phyloP scores from a whole-genome alignment of 2,797 vertebrate genomes.

The Myiothlypis coronata region DNA sequence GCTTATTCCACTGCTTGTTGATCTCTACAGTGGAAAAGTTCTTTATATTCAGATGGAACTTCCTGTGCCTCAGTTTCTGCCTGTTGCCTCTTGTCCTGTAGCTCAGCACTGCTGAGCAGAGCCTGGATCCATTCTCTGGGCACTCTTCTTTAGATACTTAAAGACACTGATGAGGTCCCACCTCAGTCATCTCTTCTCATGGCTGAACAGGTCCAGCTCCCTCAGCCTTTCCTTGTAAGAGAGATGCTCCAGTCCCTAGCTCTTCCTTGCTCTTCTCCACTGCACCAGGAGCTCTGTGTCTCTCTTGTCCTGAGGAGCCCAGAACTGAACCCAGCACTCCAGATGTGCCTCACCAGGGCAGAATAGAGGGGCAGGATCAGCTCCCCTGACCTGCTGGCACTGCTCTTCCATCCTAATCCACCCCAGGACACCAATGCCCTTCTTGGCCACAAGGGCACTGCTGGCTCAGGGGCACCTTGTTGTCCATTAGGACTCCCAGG shows the following conservation, averaged over 20 bases:
- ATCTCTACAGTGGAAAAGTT: not conserved
- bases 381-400: rapidly evolving
- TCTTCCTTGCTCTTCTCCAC: not conserved
- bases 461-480: not conserved
- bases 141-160: not conserved
- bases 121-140: not conserved
- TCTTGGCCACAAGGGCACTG: not conserved
- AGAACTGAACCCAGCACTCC: not conserved
- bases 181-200: not conserved
- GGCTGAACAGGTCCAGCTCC: not conserved
- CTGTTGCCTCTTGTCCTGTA: rapidly evolving
- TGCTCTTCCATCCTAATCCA: not conserved
- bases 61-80: not conserved
- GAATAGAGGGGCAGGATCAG: not conserved
- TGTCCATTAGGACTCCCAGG: not conserved
- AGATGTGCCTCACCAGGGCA: not conserved
- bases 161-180: not conserved
- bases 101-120: not conserved
- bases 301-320: not conserved
- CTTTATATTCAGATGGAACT: not conserved
- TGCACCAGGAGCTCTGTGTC: not conserved
- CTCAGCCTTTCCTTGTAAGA: not conserved
- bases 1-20: not conserved
- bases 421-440: not conserved
- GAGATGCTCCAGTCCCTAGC: not conserved